Percentiles rank a stretch among this genome's conserved stretches.
Evolutionary conservation across 2,113 vertebrate species (phyloP).

Genomic region (Limnothrissa miodon): DNA sequence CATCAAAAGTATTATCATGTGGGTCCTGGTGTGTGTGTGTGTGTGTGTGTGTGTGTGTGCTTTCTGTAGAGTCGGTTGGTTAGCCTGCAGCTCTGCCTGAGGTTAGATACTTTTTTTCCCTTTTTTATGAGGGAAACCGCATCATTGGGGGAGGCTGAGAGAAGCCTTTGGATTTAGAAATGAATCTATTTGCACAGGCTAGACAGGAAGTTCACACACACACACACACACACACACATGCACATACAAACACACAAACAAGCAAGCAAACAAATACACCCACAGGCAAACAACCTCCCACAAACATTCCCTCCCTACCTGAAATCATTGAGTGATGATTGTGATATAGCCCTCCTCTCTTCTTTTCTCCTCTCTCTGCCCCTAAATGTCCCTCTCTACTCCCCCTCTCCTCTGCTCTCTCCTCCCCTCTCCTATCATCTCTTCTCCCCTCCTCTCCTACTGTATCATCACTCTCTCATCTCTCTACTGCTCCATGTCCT

Average conservation of each 20-base stretch:
- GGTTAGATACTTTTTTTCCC: constrained; percentile 43
- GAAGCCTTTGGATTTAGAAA: constrained; percentile 52
- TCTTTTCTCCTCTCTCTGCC: no score
- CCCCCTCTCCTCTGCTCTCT: no score
- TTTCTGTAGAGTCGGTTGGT: background rate
- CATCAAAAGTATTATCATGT: background rate
- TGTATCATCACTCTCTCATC: no score
- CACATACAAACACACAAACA: no score
- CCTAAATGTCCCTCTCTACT: no score
- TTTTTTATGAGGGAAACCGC: constrained; percentile 38
- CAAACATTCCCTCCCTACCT: background rate
- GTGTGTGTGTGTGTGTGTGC: background rate
- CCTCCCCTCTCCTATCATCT: no score
- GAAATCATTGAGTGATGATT: background rate
- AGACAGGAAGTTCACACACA: background rate
- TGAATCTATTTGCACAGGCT: constrained; percentile 25
- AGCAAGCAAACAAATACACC: background rate
- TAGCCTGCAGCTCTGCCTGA: constrained; percentile 40
- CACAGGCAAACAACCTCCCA: background rate
- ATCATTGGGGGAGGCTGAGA: constrained; percentile 46
- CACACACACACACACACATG: no score
- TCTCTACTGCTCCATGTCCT: no score
- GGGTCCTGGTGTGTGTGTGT: no score
- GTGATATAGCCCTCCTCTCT: no score
- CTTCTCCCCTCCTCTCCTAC: no score